These are phyloP conservation scores for Diachrysia chrysitis DNA, from an alignment of 2,888 invertebrate species.

Conservation along the genomic window DNA sequence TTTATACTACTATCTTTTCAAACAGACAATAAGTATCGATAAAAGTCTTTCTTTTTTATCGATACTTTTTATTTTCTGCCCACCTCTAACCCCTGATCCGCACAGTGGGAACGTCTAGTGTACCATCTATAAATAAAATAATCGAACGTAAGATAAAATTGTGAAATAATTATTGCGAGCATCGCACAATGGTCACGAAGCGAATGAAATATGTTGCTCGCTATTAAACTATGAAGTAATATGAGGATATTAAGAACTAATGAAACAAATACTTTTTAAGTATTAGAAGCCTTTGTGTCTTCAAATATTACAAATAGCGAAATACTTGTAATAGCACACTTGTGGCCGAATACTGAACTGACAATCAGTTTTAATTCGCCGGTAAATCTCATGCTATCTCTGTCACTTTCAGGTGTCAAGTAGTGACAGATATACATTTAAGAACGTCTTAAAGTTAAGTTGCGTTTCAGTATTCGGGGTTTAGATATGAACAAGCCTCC, in stretches of 20 bases:
- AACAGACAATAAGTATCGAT: conserved; percentile 32
- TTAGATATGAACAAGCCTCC: too few relatives aligned
- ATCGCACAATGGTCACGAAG: conserved; percentile 47
- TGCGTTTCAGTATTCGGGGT: too few relatives aligned
- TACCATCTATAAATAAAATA: conserved; percentile 79
- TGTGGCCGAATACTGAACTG: too few relatives aligned
- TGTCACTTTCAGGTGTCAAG: too few relatives aligned
- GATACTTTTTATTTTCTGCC: conserved; percentile 8
- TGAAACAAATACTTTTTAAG: background rate
- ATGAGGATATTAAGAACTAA: background rate
- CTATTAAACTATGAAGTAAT: conserved; percentile 19
- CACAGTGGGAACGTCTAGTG: conserved; percentile 75
- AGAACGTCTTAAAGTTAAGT: too few relatives aligned
- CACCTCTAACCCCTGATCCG: conserved; percentile 61
- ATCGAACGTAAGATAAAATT: conserved; percentile 77
- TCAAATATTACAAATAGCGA: too few relatives aligned
- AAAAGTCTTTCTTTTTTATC: background rate
- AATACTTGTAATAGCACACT: too few relatives aligned
- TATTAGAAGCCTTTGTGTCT: background rate
- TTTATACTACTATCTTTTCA: too few relatives aligned
- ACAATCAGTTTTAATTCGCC: too few relatives aligned
- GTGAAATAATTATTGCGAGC: conserved; percentile 78
- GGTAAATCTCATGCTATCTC: too few relatives aligned
- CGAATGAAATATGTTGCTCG: conserved; percentile 18
- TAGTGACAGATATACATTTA: too few relatives aligned